Evolutionary conservation across 2,113 vertebrate genomes (phyloP).

Genomic region (Pardalotus punctatus): DNA sequence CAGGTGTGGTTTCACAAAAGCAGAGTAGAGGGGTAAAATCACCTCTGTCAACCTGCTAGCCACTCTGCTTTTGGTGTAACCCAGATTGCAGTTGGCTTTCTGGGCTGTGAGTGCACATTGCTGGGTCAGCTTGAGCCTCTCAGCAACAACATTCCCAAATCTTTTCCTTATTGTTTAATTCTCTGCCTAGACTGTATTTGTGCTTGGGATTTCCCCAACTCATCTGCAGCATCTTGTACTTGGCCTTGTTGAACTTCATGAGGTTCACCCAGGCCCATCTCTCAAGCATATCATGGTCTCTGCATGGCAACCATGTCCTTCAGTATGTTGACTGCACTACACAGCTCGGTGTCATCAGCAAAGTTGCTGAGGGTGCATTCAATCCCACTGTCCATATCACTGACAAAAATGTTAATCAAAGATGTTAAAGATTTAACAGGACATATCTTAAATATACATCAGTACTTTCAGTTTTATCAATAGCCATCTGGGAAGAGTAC

Average conservation of each 20-base stretch:
- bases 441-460: neutral
- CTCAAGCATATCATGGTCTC: neutral
- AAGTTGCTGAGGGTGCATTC: neutral
- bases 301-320: neutral
- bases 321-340: too few relatives aligned
- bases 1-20: neutral
- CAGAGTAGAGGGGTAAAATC: neutral
- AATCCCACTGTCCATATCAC: neutral
- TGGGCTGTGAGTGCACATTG: neutral
- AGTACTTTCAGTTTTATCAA: neutral
- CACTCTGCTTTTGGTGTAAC: neutral
- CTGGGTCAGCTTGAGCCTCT: neutral
- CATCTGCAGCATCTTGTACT: neutral
- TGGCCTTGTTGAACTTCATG: neutral
- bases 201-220: fast-evolving
- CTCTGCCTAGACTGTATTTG: neutral
- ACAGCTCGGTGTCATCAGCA: neutral
- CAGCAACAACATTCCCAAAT: neutral
- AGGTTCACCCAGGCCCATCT: neutral
- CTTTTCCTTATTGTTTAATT: neutral
- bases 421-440: neutral
- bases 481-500: neutral
- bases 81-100: neutral
- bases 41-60: neutral
- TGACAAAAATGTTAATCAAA: neutral